Evolutionary conservation across 2,113 vertebrate species (phyloP).

Genomic region (Toxostoma redivivum): DNA sequence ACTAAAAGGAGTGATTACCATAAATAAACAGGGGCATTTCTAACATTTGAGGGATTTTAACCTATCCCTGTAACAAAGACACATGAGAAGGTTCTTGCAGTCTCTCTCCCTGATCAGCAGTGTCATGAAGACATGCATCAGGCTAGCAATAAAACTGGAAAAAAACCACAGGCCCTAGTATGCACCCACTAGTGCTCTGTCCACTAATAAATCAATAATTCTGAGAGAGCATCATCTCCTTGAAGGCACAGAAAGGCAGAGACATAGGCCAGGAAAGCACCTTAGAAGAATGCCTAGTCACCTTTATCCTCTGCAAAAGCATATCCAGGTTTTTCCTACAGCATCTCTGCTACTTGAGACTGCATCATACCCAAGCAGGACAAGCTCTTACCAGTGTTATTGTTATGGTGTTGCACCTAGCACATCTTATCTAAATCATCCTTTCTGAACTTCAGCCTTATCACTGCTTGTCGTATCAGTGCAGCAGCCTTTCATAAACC

Average conservation of each 20-base stretch:
- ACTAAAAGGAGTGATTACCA: neutral
- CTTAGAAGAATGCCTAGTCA: neutral
- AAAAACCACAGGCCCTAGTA: neutral
- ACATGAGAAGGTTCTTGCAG: neutral
- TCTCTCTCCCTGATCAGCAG: neutral
- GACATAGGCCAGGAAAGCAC: neutral
- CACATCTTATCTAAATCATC: neutral
- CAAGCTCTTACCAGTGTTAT: neutral
- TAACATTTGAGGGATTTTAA: neutral
- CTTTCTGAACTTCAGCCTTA: neutral
- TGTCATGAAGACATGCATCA: neutral
- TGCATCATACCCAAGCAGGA: neutral
- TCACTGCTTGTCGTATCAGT: neutral
- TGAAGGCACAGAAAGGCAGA: neutral
- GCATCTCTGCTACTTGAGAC: neutral
- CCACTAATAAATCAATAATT: neutral
- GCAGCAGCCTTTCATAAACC: neutral
- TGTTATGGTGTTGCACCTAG: neutral
- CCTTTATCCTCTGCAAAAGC: neutral
- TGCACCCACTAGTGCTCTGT: neutral
- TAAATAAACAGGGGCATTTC: neutral
- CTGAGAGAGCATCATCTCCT: neutral
- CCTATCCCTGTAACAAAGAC: neutral
- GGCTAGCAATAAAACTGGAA: neutral
- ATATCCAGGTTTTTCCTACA: neutral